Evolutionary conservation across 2,113 vertebrate species (phyloP).

Genomic region (Grammomys surdaster): DNA sequence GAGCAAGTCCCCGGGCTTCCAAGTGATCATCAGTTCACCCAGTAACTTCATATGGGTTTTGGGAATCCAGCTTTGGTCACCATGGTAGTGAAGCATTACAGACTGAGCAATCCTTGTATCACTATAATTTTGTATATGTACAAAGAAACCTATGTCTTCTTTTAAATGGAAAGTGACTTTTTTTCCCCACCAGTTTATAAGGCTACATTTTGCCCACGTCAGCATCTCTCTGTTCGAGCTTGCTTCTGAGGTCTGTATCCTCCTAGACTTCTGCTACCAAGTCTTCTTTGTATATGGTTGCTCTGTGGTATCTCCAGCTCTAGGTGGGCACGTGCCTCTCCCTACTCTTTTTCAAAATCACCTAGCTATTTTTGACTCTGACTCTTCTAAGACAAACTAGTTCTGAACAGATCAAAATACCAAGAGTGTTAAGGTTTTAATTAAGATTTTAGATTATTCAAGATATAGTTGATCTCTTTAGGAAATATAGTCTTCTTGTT

Average conservation of each 20-base stretch:
- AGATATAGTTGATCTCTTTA: constrained; percentile 22
- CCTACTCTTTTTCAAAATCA: constrained; percentile 15
- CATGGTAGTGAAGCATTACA: not conserved
- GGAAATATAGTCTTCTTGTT: not conserved
- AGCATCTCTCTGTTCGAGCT: not conserved
- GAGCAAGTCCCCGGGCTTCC: too few relatives aligned
- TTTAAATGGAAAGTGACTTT: not conserved
- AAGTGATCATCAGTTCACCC: not conserved
- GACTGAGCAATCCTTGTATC: not conserved
- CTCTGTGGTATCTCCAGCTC: not conserved
- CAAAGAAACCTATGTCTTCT: not conserved
- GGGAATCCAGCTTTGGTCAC: not conserved
- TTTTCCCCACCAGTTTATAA: not conserved
- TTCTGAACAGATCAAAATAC: not conserved
- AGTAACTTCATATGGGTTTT: not conserved
- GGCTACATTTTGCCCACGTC: not conserved
- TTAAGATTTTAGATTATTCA: not conserved
- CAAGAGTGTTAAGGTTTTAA: not conserved
- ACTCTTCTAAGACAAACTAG: not conserved
- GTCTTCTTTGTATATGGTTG: not conserved
- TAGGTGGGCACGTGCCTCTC: not conserved
- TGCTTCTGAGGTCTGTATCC: not conserved
- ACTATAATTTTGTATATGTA: too few relatives aligned
- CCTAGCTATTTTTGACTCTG: not conserved
- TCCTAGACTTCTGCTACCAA: not conserved